Conservation (phyloP, 2,797 vertebrate species). For the Amphiprion clarkii region DNA sequence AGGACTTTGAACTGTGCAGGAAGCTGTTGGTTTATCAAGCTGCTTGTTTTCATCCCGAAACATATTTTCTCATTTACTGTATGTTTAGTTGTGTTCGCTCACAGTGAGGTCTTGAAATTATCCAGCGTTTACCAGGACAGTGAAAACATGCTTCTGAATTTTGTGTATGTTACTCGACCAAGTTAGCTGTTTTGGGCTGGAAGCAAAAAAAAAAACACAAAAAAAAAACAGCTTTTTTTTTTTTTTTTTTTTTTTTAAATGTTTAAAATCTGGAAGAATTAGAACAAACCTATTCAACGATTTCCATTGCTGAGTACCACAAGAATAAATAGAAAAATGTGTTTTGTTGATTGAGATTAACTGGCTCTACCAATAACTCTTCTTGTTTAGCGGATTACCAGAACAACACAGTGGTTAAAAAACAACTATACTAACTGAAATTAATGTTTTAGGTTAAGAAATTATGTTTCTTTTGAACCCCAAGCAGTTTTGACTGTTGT, state of each 20-base stretch:
- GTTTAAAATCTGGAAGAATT: not conserved
- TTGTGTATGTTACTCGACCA: not conserved
- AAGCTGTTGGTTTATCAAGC: constrained; percentile 28
- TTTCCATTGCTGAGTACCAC: not conserved
- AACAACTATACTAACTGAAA: not conserved
- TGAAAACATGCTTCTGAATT: constrained; percentile 18
- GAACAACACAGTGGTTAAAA: not conserved
- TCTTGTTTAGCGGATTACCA: not conserved
- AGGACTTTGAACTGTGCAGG: constrained; percentile 24
- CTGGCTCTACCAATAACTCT: not conserved
- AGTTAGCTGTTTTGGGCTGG: not conserved
- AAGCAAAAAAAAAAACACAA: not conserved
- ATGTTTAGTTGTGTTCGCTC: constrained; percentile 19
- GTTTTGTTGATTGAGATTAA: too few species aligned
- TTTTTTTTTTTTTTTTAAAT: too few species aligned
- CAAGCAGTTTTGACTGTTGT: too few species aligned
- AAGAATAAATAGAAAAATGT: not conserved
- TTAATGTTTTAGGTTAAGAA: not conserved
- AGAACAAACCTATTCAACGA: not conserved
- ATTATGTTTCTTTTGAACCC: too few species aligned
- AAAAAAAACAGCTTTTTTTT: too few species aligned
- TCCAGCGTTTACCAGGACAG: not conserved
- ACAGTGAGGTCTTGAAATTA: constrained; percentile 18
- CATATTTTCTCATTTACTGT: not conserved
- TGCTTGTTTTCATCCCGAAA: constrained; percentile 16